These are phyloP conservation scores for Promerops cafer DNA, from an alignment of 2,113 vertebrate species.

Conservation along the genomic window DNA sequence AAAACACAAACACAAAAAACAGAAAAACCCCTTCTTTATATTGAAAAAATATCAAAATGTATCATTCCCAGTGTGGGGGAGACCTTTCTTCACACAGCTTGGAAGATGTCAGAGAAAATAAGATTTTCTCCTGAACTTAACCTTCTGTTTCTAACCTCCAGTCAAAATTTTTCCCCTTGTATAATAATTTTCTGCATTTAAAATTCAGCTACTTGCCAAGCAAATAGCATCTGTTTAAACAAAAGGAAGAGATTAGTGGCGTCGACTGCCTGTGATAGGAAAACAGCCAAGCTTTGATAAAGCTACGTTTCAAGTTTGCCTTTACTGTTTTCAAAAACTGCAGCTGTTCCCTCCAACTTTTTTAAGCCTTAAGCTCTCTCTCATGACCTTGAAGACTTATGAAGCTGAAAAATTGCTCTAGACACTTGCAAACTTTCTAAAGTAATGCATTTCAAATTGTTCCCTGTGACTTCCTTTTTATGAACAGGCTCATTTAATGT, in stretches of 20 bases:
- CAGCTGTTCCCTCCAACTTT: constrained; percentile 10
- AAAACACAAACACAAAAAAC: not conserved
- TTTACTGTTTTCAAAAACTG: constrained; percentile 20
- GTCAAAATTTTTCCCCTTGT: not conserved
- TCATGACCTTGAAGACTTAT: not conserved
- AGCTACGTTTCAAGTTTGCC: not conserved
- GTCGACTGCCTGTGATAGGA: not conserved
- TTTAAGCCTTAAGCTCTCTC: not conserved
- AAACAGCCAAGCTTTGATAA: constrained; percentile 18
- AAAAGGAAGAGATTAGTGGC: constrained; percentile 21
- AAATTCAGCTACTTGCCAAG: constrained; percentile 16
- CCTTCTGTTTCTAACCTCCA: not conserved
- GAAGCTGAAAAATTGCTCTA: not conserved
- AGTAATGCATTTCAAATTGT: not conserved
- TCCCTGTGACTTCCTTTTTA: not conserved
- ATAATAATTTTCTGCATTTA: not conserved
- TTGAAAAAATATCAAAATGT: not conserved
- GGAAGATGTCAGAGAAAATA: not conserved
- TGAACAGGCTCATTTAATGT: not conserved
- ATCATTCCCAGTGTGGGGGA: not conserved
- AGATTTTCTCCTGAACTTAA: not conserved
- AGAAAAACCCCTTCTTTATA: not conserved
- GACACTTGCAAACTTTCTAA: not conserved
- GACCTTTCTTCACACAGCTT: not conserved
- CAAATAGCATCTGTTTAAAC: constrained; percentile 39